A percentile compares a stretch with the other conserved stretches of the same genome.
These are phyloP conservation scores for Diarsia brunnea DNA, from an alignment of 2,888 invertebrate genomes.

Conservation along the genomic window DNA sequence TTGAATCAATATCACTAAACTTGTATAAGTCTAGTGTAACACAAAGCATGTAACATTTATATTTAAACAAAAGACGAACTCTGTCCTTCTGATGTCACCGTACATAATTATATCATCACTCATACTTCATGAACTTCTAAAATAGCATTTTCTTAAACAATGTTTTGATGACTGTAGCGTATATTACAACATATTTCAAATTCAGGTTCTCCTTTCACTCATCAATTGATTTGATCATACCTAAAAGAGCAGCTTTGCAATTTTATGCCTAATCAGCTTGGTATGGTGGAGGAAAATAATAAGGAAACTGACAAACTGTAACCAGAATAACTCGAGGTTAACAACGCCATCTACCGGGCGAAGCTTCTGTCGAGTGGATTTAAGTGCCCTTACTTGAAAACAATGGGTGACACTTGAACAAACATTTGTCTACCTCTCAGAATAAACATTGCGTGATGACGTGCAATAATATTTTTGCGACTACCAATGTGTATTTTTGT, in stretches of 20 bases:
- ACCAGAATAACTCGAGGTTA: neutral
- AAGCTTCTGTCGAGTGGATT: slow-evolving; percentile 1
- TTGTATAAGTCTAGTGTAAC: slow-evolving; percentile 37
- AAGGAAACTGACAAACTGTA: slow-evolving; percentile 42
- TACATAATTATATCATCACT: slow-evolving; percentile 24
- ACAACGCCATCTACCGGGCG: slow-evolving; percentile 35
- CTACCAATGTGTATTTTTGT: slow-evolving; percentile 17
- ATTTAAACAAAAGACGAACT: slow-evolving; percentile 18
- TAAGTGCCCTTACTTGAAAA: slow-evolving; percentile 33
- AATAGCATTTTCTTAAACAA: slow-evolving; percentile 23
- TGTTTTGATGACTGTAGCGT: slow-evolving; percentile 28
- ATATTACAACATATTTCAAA: slow-evolving; percentile 61
- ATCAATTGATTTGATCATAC: slow-evolving; percentile 16
- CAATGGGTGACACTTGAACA: slow-evolving; percentile 47
- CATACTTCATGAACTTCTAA: slow-evolving; percentile 37
- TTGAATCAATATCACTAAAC: slow-evolving; percentile 33
- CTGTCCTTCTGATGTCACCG: slow-evolving; percentile 50
- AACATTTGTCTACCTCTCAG: slow-evolving; percentile 24
- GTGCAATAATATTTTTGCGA: neutral
- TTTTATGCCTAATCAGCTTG: slow-evolving; percentile 32
- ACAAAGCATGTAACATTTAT: slow-evolving; percentile 28
- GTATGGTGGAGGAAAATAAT: slow-evolving; percentile 54
- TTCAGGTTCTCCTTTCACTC: slow-evolving; percentile 47
- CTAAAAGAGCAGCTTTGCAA: slow-evolving; percentile 21
- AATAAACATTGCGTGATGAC: slow-evolving; percentile 31